Base-by-base conservation (phyloP, 2,888 invertebrate species). In the Drosophila kuntzei region DNA sequence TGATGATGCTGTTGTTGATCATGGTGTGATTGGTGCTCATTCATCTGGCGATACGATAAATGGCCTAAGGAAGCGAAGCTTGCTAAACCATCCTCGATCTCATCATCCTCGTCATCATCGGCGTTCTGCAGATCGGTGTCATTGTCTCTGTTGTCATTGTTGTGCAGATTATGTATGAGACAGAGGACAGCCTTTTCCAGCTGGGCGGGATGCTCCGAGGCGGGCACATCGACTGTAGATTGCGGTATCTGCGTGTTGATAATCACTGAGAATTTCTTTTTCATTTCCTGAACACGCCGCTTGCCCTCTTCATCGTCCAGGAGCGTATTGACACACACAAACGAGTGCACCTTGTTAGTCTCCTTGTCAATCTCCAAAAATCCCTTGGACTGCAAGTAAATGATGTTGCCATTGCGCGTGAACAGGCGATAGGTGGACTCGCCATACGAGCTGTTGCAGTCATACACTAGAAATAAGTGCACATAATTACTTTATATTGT, bases 401-500 rank as follows among this genome's bases (percentile, higher is more conserved):
- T 96, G 86, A 96, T 97, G 85, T 95, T 94, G n/a, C 97, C 97
- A 58, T 95, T 96, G 74, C 96, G 95, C 11, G 96, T 95, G 88
- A 95, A 94, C 20, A 98, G 93, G 46, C 98, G 94, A 90, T 98
- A 98, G 80, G 96, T 97, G n/a, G 97, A 97, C 81, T 95, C 95
- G 9, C 97, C 98, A 91, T 95, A 96, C 78, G 96, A 96, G 90
- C 96, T 96, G 65, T 95, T 95, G 87, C 95, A 95, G 90, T 96
- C 96, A 92, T 97, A 97, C 97, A 97, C 96, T 96, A 90, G 6
- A 32, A 67, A 16, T 36, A 41, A 5, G 5, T 11, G 16, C 16
- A 49, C n/a, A 20, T 7, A 43, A 12, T 49, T 20, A 43, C 22
- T 50, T 3, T n/a, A 34, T 2, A n/a, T 12, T 34, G n/a, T 6